Percentiles rank a stretch among this genome's conserved stretches.
Evolutionary conservation across 2,113 vertebrate genomes (phyloP).

Genomic region (Paramormyrops kingsleyae): DNA sequence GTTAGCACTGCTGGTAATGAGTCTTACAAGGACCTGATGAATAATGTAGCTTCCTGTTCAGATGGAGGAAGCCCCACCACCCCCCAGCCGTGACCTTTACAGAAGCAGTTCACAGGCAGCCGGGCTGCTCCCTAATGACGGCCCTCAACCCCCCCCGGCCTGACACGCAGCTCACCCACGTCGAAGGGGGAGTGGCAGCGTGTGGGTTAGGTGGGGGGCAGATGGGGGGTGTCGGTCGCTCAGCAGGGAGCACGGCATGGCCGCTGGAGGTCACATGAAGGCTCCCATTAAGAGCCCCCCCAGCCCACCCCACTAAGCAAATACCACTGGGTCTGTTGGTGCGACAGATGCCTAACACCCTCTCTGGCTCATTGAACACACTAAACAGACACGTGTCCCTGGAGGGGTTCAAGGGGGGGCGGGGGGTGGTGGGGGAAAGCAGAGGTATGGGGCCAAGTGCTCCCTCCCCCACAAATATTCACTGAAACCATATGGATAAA

Average conservation of each 20-base stretch:
- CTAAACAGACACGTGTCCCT: not conserved
- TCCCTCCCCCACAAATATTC: not conserved
- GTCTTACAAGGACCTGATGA: not conserved
- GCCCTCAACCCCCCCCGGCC: not conserved
- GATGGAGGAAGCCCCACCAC: not conserved
- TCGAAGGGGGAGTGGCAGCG: not conserved
- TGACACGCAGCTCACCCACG: not conserved
- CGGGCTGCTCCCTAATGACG: not conserved
- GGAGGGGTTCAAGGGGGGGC: not conserved
- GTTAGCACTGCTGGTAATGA: not conserved
- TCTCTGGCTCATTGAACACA: not conserved
- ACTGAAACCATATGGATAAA: not conserved
- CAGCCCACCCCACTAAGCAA: not conserved
- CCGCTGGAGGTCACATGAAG: not conserved
- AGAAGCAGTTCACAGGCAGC: not conserved
- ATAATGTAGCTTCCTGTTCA: not conserved
- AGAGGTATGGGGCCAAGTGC: not conserved
- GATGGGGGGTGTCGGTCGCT: not conserved
- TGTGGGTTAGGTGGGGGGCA: not conserved
- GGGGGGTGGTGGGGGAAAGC: not conserved
- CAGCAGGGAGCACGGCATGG: not conserved
- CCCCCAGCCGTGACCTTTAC: not conserved
- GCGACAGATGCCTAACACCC: not conserved
- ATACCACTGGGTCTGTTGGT: not conserved
- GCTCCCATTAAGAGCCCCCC: not conserved